These are phyloP conservation scores for Drosophila picticornis DNA, from an alignment of 2,888 invertebrate genomes.

Conservation along the genomic window DNA sequence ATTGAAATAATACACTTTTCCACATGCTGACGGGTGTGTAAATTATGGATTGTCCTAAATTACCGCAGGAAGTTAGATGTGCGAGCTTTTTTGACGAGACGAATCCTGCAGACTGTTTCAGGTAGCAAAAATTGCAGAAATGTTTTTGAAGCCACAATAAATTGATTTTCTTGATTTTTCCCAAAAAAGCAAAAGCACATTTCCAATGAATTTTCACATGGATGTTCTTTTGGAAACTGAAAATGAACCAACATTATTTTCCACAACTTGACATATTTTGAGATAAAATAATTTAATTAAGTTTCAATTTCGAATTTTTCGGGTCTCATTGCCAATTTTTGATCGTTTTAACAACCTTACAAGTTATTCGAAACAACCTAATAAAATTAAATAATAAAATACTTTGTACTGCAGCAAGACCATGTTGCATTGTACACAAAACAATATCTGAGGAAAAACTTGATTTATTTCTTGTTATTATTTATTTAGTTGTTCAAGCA, in stretches of 20 bases:
- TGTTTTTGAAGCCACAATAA: neutral
- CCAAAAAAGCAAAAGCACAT: neutral
- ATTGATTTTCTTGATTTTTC: neutral
- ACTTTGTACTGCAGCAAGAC: neutral
- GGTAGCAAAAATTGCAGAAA: neutral
- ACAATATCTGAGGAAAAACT: neutral
- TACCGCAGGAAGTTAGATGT: conserved; percentile 4
- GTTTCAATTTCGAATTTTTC: neutral
- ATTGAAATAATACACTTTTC: conserved; percentile 41
- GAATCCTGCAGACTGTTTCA: conserved; percentile 7
- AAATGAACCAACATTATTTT: neutral
- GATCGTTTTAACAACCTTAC: neutral
- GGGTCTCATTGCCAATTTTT: neutral
- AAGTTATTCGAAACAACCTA: neutral
- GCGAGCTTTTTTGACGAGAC: neutral
- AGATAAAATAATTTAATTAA: neutral
- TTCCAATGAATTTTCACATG: neutral
- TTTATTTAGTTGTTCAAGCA: neutral
- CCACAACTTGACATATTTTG: neutral
- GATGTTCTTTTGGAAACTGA: neutral
- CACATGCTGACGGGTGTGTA: conserved; percentile 17
- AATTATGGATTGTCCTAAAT: conserved; percentile 21
- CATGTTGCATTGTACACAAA: neutral
- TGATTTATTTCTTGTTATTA: neutral
- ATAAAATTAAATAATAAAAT: neutral